Base-by-base conservation (phyloP, 2,797 vertebrate genomes). In the Girardinus metallicus region DNA sequence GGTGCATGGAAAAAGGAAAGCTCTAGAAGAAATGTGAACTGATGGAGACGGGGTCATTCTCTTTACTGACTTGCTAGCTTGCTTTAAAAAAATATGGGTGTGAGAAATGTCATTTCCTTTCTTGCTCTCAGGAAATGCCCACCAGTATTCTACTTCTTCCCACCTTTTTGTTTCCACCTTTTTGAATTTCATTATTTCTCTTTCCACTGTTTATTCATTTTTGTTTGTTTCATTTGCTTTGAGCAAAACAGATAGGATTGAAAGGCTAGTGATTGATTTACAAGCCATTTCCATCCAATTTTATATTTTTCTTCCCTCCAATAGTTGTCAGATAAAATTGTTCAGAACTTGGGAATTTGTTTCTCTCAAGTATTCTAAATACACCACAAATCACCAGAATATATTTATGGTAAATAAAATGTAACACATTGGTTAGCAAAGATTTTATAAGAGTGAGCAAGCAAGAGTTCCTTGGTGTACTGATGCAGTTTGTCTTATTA, bases 21-120 rank as follows among this genome's bases (percentile, higher is more conserved):
- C 53, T 11, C 9, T 13, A 46, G 26, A 4, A 77, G 74, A 23
- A 83, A 76, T 75, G 78, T 82, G 68, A 66, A 51, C 41, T 29
- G 77, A 62, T 78, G 79, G 78, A 85, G 72, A 71, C 76, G 71
- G 79, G 86, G 73, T 89, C 85, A 85, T 81, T 68, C 82, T 83
- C 76, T 71, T 86, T 51, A 79, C 74, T 73, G 84, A 84, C 78
- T 86, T 79, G 34, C 60, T 34, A 73, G 77, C 83, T 86, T 88
- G 76, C 79, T 87, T 83, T 81, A 82, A 75, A 83, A 75, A 79
- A 73, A 79, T 86, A 78, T 78, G 51, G 81, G 83, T 84, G 85
- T 87, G 73, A 74, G 72, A 44, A 87, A 57, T 82, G 62, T 74
- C 66, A 76, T 66, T n/a, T 73, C 7, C 5, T 21, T 81, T 76